phyloP scores from a whole-genome alignment of 2,888 invertebrate species.

The Athalia cordata region DNA sequence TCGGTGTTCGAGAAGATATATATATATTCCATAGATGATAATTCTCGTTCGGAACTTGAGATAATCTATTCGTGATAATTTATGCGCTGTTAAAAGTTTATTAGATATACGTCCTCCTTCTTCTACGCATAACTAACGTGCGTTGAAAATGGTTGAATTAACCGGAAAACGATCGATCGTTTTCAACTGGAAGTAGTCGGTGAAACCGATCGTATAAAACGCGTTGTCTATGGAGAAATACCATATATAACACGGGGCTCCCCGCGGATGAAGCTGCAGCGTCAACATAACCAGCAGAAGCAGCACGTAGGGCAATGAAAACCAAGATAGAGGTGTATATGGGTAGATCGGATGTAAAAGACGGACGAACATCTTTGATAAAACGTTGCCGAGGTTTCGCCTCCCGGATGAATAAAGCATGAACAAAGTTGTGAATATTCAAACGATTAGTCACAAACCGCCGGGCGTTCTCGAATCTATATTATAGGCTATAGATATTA shows the following conservation, averaged over 20 bases:
- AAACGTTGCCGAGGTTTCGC: conserved; percentile 35
- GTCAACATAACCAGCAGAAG: neutral
- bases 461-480: conserved; percentile 37
- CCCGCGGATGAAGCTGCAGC: no score
- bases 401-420: conserved; percentile 42
- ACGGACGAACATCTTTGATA: conserved; percentile 27
- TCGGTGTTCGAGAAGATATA: neutral
- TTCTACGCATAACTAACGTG: neutral
- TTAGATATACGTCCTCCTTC: conserved; percentile 8
- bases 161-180: conserved; percentile 31
- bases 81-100: conserved; percentile 40
- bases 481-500: conserved; percentile 43
- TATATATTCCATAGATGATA: conserved; percentile 31
- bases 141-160: conserved; percentile 17
- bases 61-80: conserved; percentile 33
- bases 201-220: neutral
- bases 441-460: conserved; percentile 42
- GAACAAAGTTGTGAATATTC: conserved; percentile 44
- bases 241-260: no score
- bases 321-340: neutral
- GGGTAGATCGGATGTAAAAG: no score
- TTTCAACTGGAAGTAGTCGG: conserved; percentile 17
- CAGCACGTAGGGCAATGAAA: conserved; percentile 27
- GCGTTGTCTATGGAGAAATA: neutral
- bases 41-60: conserved; percentile 21